Evolutionary conservation across 2,888 invertebrate genomes (phyloP), one percentile per base, ranked within the genome.

Genomic region (Carpatolechia fugitivella): DNA sequence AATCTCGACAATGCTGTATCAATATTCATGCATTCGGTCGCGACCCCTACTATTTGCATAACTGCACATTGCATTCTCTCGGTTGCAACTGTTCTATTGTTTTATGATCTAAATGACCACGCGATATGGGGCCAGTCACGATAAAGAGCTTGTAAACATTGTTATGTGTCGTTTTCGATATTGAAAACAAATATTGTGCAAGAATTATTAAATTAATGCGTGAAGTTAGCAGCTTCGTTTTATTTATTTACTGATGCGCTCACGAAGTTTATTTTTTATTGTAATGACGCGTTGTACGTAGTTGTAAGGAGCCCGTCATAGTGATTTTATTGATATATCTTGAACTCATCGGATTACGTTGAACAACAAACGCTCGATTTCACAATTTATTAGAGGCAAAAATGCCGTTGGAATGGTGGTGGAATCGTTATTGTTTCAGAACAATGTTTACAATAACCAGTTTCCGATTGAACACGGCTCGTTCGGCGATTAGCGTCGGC

Each of bases 101-200:
- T 86, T 88, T 87, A 89, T 87, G 87, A 86, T 87, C 89, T 82
- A 87, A 88, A 87, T 89, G 88, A 89, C 87, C 88, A 81, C 76
- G 80, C 83, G 83, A 85, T 85, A 80, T 81, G 74, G 79, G 74
- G 74, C 75, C 71, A 74, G 85, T 88, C 88, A 89, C 88, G 88
- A 87, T 85, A 82, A 24, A 24, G 24, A 80, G 74, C 81, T 76
- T 83, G 83, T 79, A 78, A 76, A 81, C 82, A 80, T 74, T 72
- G 72, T 71, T 68, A 67, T 72, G 64, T 68, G 62, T 64, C 66
- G 71, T 70, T 74, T 72, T 72, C 70, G 66, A 63, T 69, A 63
- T 70, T 67, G 64, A 62, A 69, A 71, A 69, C 65, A 64, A 61
- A 66, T 70, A 62, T 61, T 62, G 61, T 57, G 57, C 54, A 29